Evolutionary conservation across 2,797 vertebrate species (phyloP).

Genomic region (Halcyon badia): DNA sequence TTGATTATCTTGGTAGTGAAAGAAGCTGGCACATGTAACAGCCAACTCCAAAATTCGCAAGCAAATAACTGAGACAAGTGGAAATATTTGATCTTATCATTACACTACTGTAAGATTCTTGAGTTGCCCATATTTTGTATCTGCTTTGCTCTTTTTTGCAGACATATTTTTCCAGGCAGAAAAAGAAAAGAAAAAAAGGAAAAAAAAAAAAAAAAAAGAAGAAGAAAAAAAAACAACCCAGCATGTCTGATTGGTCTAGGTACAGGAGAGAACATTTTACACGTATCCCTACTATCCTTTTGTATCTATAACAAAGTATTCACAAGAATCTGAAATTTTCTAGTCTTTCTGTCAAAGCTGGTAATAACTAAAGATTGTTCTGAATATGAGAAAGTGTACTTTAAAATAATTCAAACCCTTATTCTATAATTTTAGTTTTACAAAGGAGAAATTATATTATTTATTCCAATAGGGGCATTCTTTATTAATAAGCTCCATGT

Average conservation of each 20-base stretch:
- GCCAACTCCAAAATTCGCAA: background rate
- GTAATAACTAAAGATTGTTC: background rate
- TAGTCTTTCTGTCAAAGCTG: background rate
- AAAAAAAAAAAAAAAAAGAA: rapidly evolving
- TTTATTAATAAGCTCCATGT: background rate
- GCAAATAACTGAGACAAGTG: background rate
- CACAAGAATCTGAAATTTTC: background rate
- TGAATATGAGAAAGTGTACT: background rate
- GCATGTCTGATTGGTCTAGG: background rate
- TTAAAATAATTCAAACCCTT: background rate
- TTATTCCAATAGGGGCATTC: background rate
- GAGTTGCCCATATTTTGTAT: background rate
- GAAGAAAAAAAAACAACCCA: too few relatives aligned
- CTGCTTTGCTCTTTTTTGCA: background rate
- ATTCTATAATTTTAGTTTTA: background rate
- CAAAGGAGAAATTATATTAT: background rate
- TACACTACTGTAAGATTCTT: background rate
- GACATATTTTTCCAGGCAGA: background rate
- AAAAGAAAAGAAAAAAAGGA: rapidly evolving
- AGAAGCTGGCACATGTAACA: background rate
- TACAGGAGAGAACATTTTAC: background rate
- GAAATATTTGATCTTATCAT: background rate
- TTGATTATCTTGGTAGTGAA: background rate
- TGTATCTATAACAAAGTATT: background rate
- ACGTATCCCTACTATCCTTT: background rate